phyloP scores from a whole-genome alignment of 2,113 vertebrate genomes.

The Anser brachyrhynchus region DNA sequence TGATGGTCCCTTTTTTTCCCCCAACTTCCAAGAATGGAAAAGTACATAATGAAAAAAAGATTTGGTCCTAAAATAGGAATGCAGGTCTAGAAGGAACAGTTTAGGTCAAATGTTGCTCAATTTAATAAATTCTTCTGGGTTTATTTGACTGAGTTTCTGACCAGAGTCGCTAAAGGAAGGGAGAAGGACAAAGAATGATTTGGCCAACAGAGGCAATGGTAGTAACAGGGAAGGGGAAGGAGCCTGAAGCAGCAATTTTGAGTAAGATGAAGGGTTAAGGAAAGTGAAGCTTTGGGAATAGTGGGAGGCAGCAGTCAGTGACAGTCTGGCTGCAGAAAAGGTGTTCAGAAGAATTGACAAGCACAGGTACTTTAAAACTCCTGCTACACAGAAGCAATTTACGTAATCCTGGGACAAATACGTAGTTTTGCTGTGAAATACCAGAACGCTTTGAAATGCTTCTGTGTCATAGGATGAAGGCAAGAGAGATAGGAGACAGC shows the following conservation, averaged over 20 bases:
- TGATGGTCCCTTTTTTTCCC: not conserved
- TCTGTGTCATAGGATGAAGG: not conserved
- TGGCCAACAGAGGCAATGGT: not conserved
- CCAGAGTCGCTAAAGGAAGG: not conserved
- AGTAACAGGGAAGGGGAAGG: not conserved
- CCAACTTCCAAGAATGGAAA: not conserved
- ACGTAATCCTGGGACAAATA: not conserved
- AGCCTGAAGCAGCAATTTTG: not conserved
- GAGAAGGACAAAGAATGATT: not conserved
- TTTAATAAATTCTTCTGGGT: not conserved
- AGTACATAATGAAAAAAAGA: not conserved
- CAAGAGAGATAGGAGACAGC: not conserved
- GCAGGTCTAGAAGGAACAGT: not conserved
- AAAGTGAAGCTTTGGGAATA: not conserved
- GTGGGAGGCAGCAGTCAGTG: not conserved
- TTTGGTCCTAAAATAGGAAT: not conserved
- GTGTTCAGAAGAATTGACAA: not conserved
- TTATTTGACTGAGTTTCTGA: not conserved
- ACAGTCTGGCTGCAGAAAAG: not conserved
- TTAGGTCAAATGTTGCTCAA: not conserved
- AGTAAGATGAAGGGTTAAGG: not conserved
- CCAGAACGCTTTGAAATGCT: not conserved
- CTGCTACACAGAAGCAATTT: not conserved
- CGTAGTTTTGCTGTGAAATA: not conserved
- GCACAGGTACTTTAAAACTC: not conserved